Base-by-base conservation (phyloP, 2,113 vertebrate species). In the Apteryx owenii region DNA sequence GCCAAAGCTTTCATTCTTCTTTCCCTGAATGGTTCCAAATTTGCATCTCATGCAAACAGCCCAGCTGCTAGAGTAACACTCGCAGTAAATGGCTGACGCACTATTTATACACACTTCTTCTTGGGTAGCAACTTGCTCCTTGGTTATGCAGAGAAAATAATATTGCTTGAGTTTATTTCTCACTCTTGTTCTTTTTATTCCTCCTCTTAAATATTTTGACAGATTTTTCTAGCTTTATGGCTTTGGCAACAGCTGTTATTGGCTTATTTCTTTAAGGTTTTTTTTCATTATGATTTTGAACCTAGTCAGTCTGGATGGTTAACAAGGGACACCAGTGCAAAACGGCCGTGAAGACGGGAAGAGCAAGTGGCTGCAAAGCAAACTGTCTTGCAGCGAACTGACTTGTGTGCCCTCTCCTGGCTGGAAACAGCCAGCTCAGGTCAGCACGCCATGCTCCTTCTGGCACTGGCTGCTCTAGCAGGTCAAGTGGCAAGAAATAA, bases 41-140 rank as follows among this genome's bases (percentile, higher is more conserved):
- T 98, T 98, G 97, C 98, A 97, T 98, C 95, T 95, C 93, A 73
- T 97, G 97, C 97, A 97, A 98, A 97, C 97, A 93, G 90, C 93
- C 96, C 98, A 98, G 98, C 98, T 98, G 98, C 97, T 96, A 77
- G 93, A 97, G 94, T 96, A 94, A 77, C 96, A 78, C 89, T 97
- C 79, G 26, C 73, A 84, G 66, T 96, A 97, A 96, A 98, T 96
- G 98, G 96, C 93, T 97, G 97, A 93, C 96, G 81, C 93, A 75
- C 95, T 97, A 96, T 98, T 98, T 96, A 93, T 79, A 93, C 73
- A 89, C 95, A 93, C 97, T 92, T 90, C 91, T 96, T 90, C 88
- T 95, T 66, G 93, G 93, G 94, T 92, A 96, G 70, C 95, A 96
- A 94, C 96, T 95, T 90, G 88, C 56, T 93, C 38, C 76, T 70